Conservation (phyloP, 2,113 vertebrate genomes). For the Cisticola juncidis region DNA sequence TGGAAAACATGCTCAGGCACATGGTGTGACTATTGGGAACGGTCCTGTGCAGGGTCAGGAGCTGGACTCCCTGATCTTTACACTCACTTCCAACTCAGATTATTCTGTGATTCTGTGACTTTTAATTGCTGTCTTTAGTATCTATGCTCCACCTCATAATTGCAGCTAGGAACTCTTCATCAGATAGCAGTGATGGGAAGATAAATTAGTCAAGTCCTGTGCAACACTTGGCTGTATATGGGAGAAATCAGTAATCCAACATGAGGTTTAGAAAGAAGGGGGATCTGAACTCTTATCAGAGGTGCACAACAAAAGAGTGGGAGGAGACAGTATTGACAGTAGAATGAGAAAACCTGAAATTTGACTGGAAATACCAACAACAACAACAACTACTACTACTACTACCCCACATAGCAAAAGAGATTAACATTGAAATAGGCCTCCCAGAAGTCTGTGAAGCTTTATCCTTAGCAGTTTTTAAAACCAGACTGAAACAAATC, state of each 20-base stretch:
- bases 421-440: neutral
- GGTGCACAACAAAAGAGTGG: neutral
- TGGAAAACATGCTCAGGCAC: neutral
- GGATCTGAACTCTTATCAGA: neutral
- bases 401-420: neutral
- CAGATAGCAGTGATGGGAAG: neutral
- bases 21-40: neutral
- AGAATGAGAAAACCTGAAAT: neutral
- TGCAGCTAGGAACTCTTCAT: neutral
- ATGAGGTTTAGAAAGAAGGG: neutral
- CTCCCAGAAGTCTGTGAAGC: neutral
- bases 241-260: neutral
- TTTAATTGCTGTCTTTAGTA: neutral
- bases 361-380: neutral
- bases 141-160: neutral
- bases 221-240: neutral
- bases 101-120: neutral
- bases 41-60: neutral
- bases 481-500: neutral
- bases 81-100: neutral
- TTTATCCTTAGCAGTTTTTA: neutral
- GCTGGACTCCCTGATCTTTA: accelerated
- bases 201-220: neutral
- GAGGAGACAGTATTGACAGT: neutral
- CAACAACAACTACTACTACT: neutral